Evolutionary conservation across 2,888 invertebrate genomes (phyloP).

Genomic region (Gerris lacustris): DNA sequence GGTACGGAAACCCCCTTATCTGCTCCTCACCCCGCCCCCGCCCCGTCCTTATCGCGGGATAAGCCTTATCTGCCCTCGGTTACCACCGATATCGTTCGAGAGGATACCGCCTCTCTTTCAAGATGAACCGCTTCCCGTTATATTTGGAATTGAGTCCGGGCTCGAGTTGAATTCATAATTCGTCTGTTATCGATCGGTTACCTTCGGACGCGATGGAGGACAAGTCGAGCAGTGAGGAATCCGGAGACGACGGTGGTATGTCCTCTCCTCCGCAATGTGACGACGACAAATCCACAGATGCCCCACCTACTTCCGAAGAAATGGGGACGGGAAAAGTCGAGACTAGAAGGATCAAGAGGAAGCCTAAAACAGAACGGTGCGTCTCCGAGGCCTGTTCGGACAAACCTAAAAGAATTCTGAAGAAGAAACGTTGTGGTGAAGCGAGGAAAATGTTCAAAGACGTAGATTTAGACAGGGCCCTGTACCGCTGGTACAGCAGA

Average conservation of each 20-base stretch:
- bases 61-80: background rate
- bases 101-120: background rate
- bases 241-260: background rate
- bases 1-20: no score
- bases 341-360: background rate
- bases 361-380: slow-evolving; percentile 31
- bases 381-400: slow-evolving; percentile 28
- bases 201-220: background rate
- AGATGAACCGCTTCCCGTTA: background rate
- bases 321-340: slow-evolving; percentile 28
- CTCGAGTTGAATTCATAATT: background rate
- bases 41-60: background rate
- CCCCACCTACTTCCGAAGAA: slow-evolving; percentile 9
- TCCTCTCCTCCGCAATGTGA: background rate
- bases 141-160: slow-evolving; percentile 1
- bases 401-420: slow-evolving; percentile 7
- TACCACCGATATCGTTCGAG: no score
- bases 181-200: no score
- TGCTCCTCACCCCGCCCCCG: slow-evolving; percentile 6
- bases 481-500: slow-evolving; percentile 32
- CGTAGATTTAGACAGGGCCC: slow-evolving; percentile 31
- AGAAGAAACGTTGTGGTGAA: slow-evolving; percentile 18
- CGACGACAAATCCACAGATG: background rate
- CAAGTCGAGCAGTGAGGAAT: background rate
- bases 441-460: slow-evolving; percentile 25